Evolutionary conservation across 2,888 invertebrate genomes (phyloP).

Genomic region (Cloeon dipterum): DNA sequence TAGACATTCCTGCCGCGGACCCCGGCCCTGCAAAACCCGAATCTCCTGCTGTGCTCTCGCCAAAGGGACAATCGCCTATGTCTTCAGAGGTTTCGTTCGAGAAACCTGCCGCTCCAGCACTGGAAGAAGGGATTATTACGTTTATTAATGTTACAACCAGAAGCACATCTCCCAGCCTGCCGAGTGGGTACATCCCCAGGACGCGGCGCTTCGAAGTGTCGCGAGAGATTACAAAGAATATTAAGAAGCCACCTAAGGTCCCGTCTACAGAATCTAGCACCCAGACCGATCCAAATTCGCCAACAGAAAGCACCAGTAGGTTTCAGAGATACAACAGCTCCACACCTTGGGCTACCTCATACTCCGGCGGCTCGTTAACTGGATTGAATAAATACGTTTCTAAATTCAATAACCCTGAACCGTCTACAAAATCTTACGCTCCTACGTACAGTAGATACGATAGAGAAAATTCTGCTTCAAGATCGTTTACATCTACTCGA

Average conservation of each 20-base stretch:
- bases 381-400: too few species aligned
- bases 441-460: too few species aligned
- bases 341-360: slow-evolving; percentile 40
- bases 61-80: neutral
- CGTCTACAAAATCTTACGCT: too few species aligned
- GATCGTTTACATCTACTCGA: too few species aligned
- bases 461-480: too few species aligned
- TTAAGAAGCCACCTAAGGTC: slow-evolving; percentile 30
- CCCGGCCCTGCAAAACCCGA: neutral
- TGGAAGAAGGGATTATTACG: neutral
- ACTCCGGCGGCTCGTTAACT: too few species aligned
- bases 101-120: neutral
- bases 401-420: too few species aligned
- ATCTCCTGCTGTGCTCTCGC: neutral
- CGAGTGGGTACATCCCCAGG: slow-evolving; percentile 38
- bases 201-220: slow-evolving; percentile 47
- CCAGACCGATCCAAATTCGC: slow-evolving; percentile 39
- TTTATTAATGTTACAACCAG: slow-evolving; percentile 39
- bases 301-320: slow-evolving; percentile 38
- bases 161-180: slow-evolving; percentile 56
- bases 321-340: too few species aligned
- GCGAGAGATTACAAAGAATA: slow-evolving; percentile 43
- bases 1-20: neutral
- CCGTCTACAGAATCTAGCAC: slow-evolving; percentile 20
- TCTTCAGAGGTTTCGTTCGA: too few species aligned